phyloP scores from a whole-genome alignment of 2,113 vertebrate species.

The Indicator indicator region DNA sequence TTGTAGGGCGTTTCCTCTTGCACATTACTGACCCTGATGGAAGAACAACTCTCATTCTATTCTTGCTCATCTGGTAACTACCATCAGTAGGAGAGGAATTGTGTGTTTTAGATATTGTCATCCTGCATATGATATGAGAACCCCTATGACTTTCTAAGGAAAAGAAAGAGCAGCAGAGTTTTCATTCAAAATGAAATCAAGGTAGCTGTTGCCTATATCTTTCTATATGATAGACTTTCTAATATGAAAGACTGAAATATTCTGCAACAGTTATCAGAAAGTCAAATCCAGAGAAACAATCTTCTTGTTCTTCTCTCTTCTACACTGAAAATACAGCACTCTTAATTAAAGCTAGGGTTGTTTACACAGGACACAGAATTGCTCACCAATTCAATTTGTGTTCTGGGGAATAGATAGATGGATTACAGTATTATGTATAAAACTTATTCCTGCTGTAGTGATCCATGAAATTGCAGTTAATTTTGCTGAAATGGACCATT shows the following conservation, averaged over 20 bases:
- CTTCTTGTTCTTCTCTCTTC: neutral
- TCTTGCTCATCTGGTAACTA: neutral
- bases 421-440: conserved; percentile 35
- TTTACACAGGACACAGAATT: conserved; percentile 28
- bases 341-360: neutral
- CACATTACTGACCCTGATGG: neutral
- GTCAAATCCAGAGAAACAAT: neutral
- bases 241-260: neutral
- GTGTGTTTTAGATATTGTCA: neutral
- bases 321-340: neutral
- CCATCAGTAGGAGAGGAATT: neutral
- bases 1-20: neutral
- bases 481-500: conserved; percentile 59
- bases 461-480: conserved; percentile 65
- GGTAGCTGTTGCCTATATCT: neutral
- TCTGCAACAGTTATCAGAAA: neutral
- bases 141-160: neutral
- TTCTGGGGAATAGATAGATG: conserved; percentile 32
- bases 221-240: neutral
- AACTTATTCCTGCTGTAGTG: conserved; percentile 47
- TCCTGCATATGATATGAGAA: neutral
- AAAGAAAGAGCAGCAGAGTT: neutral
- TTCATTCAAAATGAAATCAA: neutral
- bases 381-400: conserved; percentile 36
- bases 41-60: neutral